These are phyloP conservation scores for Lota lota DNA, from an alignment of 2,113 vertebrate genomes.

Conservation along the genomic window DNA sequence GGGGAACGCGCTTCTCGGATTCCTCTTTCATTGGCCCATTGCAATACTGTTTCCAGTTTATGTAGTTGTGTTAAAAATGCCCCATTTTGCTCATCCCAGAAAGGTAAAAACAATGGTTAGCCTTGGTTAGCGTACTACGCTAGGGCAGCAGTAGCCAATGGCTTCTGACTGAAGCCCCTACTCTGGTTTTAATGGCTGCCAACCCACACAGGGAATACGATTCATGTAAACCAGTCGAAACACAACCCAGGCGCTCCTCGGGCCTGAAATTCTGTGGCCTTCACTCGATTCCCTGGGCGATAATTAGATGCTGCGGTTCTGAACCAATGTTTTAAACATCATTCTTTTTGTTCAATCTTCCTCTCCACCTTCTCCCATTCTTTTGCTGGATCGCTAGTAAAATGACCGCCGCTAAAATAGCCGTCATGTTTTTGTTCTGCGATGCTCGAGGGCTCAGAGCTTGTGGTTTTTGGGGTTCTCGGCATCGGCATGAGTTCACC, in stretches of 20 bases:
- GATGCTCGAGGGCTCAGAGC: constrained; percentile 28
- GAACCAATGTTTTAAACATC: constrained; percentile 67
- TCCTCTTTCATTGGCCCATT: constrained; percentile 14
- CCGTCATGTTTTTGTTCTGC: constrained; percentile 50
- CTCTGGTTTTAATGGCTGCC: constrained; percentile 70
- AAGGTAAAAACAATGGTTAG: constrained; percentile 36
- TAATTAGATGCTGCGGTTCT: constrained; percentile 67
- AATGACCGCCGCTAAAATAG: constrained; percentile 41
- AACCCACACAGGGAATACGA: constrained; percentile 66
- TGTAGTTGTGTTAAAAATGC: constrained; percentile 16
- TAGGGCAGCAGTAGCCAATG: constrained; percentile 47
- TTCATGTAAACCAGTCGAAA: constrained; percentile 69
- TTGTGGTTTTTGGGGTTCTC: constrained; percentile 36
- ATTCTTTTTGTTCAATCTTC: constrained; percentile 38
- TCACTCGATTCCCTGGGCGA: constrained; percentile 69
- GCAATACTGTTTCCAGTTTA: not conserved
- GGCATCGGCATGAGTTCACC: constrained; percentile 23
- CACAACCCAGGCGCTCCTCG: constrained; percentile 57
- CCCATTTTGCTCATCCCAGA: constrained; percentile 43
- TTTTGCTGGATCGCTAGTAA: constrained; percentile 55
- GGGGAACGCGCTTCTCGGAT: constrained; percentile 19
- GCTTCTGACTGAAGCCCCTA: constrained; percentile 64
- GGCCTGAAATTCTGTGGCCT: constrained; percentile 62
- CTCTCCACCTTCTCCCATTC: constrained; percentile 8
- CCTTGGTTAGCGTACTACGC: constrained; percentile 49